Evolutionary conservation across 2,113 vertebrate genomes (phyloP).

Genomic region (Brienomyrus longianalis): DNA sequence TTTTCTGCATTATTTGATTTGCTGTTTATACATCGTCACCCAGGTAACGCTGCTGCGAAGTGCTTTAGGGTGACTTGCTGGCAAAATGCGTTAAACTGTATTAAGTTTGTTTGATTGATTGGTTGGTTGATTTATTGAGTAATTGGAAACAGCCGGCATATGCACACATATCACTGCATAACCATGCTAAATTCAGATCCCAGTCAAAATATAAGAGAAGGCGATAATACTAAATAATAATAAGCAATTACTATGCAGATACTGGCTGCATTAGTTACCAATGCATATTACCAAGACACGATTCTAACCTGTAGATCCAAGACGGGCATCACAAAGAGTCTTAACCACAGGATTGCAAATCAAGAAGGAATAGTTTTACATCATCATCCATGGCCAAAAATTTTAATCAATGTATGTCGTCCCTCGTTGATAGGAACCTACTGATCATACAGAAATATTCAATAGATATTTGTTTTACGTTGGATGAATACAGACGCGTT

Average conservation of each 20-base stretch:
- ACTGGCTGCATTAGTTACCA: neutral
- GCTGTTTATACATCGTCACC: neutral
- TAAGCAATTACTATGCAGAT: neutral
- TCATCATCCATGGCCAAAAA: neutral
- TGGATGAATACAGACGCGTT: neutral
- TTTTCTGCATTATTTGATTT: neutral
- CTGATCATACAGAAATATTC: neutral
- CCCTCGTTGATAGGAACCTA: neutral
- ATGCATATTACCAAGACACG: neutral
- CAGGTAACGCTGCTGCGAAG: neutral
- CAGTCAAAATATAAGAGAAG: neutral
- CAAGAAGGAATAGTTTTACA: neutral
- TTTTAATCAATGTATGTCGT: neutral
- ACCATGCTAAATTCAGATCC: neutral
- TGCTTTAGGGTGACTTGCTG: neutral
- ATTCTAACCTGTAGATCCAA: constrained; percentile 1
- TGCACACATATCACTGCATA: neutral
- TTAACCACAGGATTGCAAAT: neutral
- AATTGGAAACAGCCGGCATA: neutral
- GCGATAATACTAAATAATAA: neutral
- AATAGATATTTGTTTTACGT: neutral
- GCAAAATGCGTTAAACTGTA: neutral
- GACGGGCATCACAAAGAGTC: neutral
- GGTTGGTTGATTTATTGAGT: neutral
- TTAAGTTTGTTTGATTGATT: neutral